Evolutionary conservation across 1,140 invertebrate species (phyloP).

Genomic region (Aphaenogaster rudis): DNA sequence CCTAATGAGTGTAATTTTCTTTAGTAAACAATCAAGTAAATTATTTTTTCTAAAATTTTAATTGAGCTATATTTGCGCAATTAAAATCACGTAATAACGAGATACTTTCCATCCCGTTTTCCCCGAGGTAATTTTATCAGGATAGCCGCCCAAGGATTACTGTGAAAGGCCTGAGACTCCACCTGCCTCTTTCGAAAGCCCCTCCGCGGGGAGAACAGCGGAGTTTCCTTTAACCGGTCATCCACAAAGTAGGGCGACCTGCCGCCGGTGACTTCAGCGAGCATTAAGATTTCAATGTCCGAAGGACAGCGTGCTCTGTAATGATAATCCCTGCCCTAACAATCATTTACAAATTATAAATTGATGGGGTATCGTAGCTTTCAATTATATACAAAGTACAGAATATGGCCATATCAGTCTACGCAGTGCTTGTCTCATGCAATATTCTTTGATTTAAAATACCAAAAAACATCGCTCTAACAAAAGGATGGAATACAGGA

Average conservation of each 20-base stretch:
- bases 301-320: conserved; percentile 4
- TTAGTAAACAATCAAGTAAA: background rate
- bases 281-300: conserved; percentile 41
- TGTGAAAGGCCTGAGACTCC: conserved; percentile 44
- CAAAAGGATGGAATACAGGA: background rate
- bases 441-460: background rate
- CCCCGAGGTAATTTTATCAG: background rate
- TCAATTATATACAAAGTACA: background rate
- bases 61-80: background rate
- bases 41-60: background rate
- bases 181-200: conserved; percentile 47
- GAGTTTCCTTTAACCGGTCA: conserved; percentile 55
- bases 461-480: background rate
- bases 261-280: conserved; percentile 25
- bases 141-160: conserved; percentile 35
- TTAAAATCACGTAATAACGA: background rate
- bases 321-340: background rate
- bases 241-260: conserved; percentile 40
- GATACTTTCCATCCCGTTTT: conserved; percentile 19
- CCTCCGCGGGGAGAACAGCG: conserved; percentile 21
- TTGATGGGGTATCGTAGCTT: background rate
- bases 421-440: background rate
- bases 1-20: background rate
- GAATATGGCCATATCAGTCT: background rate
- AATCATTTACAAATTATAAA: background rate